phyloP scores from a whole-genome alignment of 2,113 vertebrate genomes.

The Anguilla rostrata region DNA sequence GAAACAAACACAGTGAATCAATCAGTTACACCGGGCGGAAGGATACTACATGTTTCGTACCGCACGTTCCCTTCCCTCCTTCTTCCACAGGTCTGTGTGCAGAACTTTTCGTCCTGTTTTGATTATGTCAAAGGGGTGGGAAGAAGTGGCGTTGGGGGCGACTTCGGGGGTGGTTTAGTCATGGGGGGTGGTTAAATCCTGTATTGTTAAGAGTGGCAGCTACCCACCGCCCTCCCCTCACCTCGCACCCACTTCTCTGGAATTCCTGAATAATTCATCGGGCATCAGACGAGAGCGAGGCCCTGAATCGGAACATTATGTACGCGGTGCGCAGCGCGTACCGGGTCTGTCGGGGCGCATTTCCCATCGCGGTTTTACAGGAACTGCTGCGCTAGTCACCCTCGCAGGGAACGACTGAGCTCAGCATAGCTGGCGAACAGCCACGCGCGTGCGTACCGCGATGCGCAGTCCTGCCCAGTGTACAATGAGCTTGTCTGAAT shows the following conservation, averaged over 20 bases:
- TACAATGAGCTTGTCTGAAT: background rate
- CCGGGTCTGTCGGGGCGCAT: background rate
- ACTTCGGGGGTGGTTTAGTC: too few species aligned
- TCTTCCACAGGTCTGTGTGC: background rate
- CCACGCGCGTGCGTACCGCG: background rate
- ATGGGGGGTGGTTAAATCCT: too few species aligned
- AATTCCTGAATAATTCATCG: constrained; percentile 7
- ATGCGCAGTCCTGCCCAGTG: background rate
- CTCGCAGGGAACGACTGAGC: background rate
- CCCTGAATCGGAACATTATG: background rate
- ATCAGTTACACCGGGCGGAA: background rate
- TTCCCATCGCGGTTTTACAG: background rate
- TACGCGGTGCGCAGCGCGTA: background rate
- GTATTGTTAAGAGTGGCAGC: too few species aligned
- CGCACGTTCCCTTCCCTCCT: background rate
- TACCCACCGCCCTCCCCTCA: too few species aligned
- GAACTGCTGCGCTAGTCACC: background rate
- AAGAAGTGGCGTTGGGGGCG: too few species aligned
- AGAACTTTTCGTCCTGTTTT: background rate
- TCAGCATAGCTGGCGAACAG: background rate
- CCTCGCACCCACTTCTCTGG: background rate
- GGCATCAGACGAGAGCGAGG: background rate
- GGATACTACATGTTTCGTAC: background rate
- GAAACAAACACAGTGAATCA: too few species aligned
- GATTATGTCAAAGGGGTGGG: background rate